Evolutionary conservation across 2,888 invertebrate genomes (phyloP), one percentile per base, ranked within the genome.

Genomic region (Galerucella pusilla): DNA sequence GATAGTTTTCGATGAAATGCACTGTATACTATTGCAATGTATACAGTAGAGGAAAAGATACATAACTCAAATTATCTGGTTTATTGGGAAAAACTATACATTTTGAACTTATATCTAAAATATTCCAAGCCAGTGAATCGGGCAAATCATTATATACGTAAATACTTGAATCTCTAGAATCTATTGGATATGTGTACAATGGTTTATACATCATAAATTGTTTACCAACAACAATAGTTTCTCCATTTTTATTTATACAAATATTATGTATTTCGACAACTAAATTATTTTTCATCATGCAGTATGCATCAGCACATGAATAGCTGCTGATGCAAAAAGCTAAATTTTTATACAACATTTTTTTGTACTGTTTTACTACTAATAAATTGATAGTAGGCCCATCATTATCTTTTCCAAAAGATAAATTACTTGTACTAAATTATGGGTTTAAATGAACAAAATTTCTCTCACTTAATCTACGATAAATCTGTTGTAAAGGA

Each of bases 401-500:
- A 20, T 59, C 42, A 59, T 49, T 59, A 28, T 59, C 35, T 59
- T 59, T 59, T 57, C 35, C 59, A 68, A 25, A 25, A 14, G 59
- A 68, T 42, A 68, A 68, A 68, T 59, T 10, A 42, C 59, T 59
- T 35, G 12, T 45, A 59, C 59, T 59, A 42, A 68, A 42, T 12
- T n/a, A 14, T 52, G 54, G 28, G 35, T 28, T 68, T 28, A 52
- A 16, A 54, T 68, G 59, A 25, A 68, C 52, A 71, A 49, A 42
- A 64, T 71, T 46, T 46, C 46, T 46, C 3, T 73, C 73, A 35
- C 11, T 28, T 42, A 71, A 35, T n/a, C 71, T 49, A 61, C 70
- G 57, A 70, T 65, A 57, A 70, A 74, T 74, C 52, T 73, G 73
- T 52, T 73, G 68, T 25, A 73, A 65, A 16, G 72, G 75, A 54